These are phyloP conservation scores for Emydura subglobosa DNA, from an alignment of 2,113 vertebrate species.

Conservation along the genomic window DNA sequence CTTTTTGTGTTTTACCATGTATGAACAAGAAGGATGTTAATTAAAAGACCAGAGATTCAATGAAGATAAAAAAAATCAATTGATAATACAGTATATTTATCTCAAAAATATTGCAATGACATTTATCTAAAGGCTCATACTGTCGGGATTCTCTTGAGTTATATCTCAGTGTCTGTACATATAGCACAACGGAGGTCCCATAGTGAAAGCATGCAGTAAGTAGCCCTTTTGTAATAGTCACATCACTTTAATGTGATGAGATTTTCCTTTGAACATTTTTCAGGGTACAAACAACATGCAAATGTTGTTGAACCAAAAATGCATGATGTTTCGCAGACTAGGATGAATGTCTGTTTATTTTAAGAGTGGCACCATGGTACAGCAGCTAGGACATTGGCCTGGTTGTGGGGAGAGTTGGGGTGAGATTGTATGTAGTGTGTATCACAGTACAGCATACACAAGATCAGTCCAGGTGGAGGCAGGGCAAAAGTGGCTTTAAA, in stretches of 20 bases:
- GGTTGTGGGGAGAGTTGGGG: background rate
- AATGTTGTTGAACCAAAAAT: too few species aligned
- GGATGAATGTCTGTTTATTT: background rate
- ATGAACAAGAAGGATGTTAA: conserved; percentile 46
- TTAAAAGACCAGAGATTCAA: conserved; percentile 43
- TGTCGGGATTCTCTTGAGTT: background rate
- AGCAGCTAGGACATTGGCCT: background rate
- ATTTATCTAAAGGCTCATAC: background rate
- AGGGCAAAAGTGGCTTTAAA: background rate
- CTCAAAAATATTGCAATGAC: background rate
- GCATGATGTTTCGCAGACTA: rapidly evolving
- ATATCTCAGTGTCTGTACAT: background rate
- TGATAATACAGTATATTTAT: background rate
- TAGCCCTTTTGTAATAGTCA: background rate
- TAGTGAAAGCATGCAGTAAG: background rate
- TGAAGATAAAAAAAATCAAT: conserved; percentile 20
- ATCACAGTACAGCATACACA: background rate
- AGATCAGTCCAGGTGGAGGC: background rate
- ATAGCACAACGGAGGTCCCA: rapidly evolving
- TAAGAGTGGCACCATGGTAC: rapidly evolving
- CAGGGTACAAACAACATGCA: background rate
- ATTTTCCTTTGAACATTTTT: too few species aligned
- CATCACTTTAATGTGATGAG: background rate
- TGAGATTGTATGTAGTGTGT: background rate
- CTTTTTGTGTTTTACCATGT: conserved; percentile 36